Percentiles rank a stretch among this genome's conserved stretches.
These are phyloP conservation scores for Chelon labrosus DNA, from an alignment of 2,797 vertebrate species.

Conservation along the genomic window DNA sequence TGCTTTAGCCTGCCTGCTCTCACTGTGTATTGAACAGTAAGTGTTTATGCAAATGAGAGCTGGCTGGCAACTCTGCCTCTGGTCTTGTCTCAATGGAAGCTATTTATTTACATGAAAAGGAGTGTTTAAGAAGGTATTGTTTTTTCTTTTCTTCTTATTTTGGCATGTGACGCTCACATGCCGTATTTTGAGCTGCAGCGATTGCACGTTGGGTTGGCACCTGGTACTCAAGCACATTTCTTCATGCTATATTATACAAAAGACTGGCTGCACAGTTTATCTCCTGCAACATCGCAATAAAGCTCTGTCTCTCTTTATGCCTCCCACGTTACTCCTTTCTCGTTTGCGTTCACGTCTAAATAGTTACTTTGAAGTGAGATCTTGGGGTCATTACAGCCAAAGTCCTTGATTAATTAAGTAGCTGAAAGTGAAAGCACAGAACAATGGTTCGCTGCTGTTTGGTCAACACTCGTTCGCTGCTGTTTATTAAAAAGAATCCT, in stretches of 20 bases:
- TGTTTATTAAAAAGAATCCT: constrained; percentile 79
- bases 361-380: constrained; percentile 66
- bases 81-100: constrained; percentile 52
- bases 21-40: constrained; percentile 61
- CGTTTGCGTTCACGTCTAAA: constrained; percentile 45
- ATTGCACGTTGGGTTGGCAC: constrained; percentile 2
- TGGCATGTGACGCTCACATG: constrained; percentile 23
- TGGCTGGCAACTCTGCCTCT: constrained; percentile 45
- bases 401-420: constrained; percentile 75
- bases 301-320: constrained; percentile 21
- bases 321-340: constrained; percentile 41
- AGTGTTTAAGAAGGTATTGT: constrained; percentile 47
- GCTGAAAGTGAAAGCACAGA: constrained; percentile 64
- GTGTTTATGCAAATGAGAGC: constrained; percentile 76
- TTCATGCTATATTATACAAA: neutral
- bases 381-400: constrained; percentile 53
- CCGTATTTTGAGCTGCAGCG: constrained; percentile 13
- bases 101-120: constrained; percentile 50
- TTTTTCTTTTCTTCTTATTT: constrained; percentile 31
- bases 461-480: constrained; percentile 71
- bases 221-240: neutral
- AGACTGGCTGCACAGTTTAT: constrained; percentile 29
- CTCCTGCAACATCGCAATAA: constrained; percentile 28
- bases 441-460: constrained; percentile 70
- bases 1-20: constrained; percentile 55